Evolutionary conservation across 2,888 invertebrate species (phyloP).

Genomic region (Ganaspis brasiliensis): DNA sequence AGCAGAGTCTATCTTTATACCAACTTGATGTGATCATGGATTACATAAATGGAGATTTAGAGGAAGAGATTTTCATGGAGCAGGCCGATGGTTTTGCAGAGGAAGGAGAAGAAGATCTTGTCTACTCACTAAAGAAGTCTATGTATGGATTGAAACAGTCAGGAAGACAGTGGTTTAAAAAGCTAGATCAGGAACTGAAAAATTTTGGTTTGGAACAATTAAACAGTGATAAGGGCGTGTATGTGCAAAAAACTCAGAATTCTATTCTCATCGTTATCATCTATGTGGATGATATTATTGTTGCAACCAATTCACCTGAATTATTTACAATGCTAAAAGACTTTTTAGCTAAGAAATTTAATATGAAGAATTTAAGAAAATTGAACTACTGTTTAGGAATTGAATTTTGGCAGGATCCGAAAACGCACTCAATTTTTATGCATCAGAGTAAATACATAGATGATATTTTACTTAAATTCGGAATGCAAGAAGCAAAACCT

Average conservation of each 20-base stretch:
- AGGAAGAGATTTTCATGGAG: conserved; percentile 55
- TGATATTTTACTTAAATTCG: conserved; percentile 52
- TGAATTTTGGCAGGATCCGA: conserved; percentile 50
- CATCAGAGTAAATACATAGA: conserved; percentile 45
- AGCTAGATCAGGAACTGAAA: conserved; percentile 51
- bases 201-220: conserved; percentile 50
- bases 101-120: conserved; percentile 47
- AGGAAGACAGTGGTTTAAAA: conserved; percentile 58
- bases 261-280: conserved; percentile 53
- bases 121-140: conserved; percentile 58
- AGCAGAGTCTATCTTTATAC: conserved; percentile 45
- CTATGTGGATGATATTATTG: conserved; percentile 65
- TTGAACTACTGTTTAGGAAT: conserved; percentile 59
- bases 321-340: conserved; percentile 48
- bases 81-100: conserved; percentile 49
- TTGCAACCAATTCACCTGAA: conserved; percentile 52
- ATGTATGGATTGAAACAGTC: conserved; percentile 61
- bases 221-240: conserved; percentile 27
- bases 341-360: conserved; percentile 30
- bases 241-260: conserved; percentile 47
- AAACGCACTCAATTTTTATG: conserved; percentile 42
- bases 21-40: conserved; percentile 51
- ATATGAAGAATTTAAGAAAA: too few relatives aligned
- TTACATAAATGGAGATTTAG: conserved; percentile 55
- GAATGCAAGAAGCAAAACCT: conserved; percentile 55